A percentile compares a stretch with the other conserved stretches of the same genome.
Evolutionary conservation across 2,888 invertebrate species (phyloP).

Genomic region (Microctonus brassicae): DNA sequence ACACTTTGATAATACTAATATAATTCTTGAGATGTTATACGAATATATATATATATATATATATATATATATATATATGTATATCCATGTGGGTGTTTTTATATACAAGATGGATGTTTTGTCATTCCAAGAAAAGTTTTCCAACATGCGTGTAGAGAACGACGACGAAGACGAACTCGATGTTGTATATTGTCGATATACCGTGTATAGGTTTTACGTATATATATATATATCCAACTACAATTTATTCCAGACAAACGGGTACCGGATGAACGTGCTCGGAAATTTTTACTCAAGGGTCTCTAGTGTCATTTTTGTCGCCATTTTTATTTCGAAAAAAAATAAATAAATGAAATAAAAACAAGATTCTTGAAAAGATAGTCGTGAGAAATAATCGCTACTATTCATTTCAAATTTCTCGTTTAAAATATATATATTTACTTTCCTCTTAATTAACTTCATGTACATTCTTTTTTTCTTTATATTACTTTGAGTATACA

Average conservation of each 20-base stretch:
- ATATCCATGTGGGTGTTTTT: neutral
- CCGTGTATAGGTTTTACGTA: slow-evolving; percentile 15
- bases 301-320: slow-evolving; percentile 38
- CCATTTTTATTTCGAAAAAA: slow-evolving; percentile 22
- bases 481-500: too few relatives aligned
- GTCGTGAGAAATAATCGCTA: too few relatives aligned
- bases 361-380: too few relatives aligned
- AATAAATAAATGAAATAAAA: too few relatives aligned
- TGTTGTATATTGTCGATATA: neutral
- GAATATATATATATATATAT: neutral
- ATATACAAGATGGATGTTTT: slow-evolving; percentile 44
- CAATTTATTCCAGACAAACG: slow-evolving; percentile 62
- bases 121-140: slow-evolving; percentile 53
- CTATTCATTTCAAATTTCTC: too few relatives aligned
- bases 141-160: neutral
- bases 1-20: neutral
- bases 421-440: too few relatives aligned
- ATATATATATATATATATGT: neutral
- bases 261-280: slow-evolving; percentile 61
- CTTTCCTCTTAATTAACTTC: too few relatives aligned
- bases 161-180: neutral
- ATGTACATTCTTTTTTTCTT: too few relatives aligned
- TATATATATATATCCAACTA: slow-evolving; percentile 34
- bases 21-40: neutral
- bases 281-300: slow-evolving; percentile 45